Conservation (phyloP, 2,888 invertebrate species). For the Electrophaes corylata region DNA sequence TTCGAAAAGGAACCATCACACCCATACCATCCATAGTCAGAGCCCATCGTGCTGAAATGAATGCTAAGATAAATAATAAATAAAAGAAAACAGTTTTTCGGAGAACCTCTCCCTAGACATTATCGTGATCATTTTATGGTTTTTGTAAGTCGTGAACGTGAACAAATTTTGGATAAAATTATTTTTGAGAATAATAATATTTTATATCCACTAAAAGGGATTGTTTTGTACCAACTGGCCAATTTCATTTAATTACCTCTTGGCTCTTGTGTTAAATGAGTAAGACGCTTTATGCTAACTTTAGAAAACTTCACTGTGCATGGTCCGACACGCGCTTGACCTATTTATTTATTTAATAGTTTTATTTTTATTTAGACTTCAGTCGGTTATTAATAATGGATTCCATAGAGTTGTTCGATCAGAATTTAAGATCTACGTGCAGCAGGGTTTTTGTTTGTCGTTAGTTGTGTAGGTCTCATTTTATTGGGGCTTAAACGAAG, state of each 20-base stretch:
- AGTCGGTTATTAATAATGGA: constrained; percentile 79
- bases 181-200: no score
- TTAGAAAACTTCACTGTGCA: not conserved
- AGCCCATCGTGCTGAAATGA: not conserved
- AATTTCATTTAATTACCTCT: no score
- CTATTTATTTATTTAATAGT: constrained; percentile 64
- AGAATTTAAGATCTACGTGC: constrained; percentile 78
- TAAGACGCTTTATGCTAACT: not conserved
- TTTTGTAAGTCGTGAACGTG: no score
- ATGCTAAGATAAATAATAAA: no score
- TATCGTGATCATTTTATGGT: no score
- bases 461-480: constrained; percentile 71
- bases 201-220: no score
- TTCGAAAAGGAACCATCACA: not conserved
- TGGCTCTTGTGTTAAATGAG: not conserved
- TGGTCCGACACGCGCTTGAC: not conserved
- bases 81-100: no score
- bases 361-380: constrained; percentile 79
- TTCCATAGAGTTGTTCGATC: constrained; percentile 77
- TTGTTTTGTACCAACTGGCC: no score
- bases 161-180: no score
- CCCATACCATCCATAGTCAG: no score
- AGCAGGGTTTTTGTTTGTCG: constrained; percentile 74
- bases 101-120: no score
- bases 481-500: constrained; percentile 72